phyloP scores from a whole-genome alignment of 2,113 vertebrate genomes.

The Tenrec ecaudatus region DNA sequence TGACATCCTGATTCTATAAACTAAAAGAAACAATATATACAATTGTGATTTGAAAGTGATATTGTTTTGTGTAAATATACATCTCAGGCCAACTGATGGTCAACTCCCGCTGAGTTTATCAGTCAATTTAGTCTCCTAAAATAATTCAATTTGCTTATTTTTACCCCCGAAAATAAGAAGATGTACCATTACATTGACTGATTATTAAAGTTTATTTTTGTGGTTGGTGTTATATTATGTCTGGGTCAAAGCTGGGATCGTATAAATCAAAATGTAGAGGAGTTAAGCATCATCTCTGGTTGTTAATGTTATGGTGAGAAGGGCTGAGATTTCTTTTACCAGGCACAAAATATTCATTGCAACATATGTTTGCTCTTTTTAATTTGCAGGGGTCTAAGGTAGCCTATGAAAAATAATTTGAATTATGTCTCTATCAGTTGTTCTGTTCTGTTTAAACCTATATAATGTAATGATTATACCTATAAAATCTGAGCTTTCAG shows the following conservation, averaged over 20 bases:
- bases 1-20: conserved; percentile 52
- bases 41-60: conserved; percentile 72
- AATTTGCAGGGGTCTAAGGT: not conserved
- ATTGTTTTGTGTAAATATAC: conserved; percentile 18
- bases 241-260: not conserved
- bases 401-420: not conserved
- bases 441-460: not conserved
- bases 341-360: not conserved
- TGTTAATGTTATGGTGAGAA: not conserved
- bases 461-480: not conserved
- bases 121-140: not conserved
- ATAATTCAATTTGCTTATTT: conserved; percentile 11
- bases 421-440: not conserved
- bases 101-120: conserved; percentile 29
- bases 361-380: not conserved
- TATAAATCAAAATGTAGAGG: not conserved
- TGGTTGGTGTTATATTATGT: not conserved
- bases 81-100: not conserved
- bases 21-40: conserved; percentile 58
- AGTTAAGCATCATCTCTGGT: not conserved
- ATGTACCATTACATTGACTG: not conserved
- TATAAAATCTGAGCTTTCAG: not conserved
- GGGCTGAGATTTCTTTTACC: not conserved
- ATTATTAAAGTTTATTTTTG: not conserved
- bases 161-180: not conserved